A percentile compares a stretch with the other conserved stretches of the same genome.
phyloP scores from a whole-genome alignment of 2,113 vertebrate species.

The Dendropsophus ebraccatus region DNA sequence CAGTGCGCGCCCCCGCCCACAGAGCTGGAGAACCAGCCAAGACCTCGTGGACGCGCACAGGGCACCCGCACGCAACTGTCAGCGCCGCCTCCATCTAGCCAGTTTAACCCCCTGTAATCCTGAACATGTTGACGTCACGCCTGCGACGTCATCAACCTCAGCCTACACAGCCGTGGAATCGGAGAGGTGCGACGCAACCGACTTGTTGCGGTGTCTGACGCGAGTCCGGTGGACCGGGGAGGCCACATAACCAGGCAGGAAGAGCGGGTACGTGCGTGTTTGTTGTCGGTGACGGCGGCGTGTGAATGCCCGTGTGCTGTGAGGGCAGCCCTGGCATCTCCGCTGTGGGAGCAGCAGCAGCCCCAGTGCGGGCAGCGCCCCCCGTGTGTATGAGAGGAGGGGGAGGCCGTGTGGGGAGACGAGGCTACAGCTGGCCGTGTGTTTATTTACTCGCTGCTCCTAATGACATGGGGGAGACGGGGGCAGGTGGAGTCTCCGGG shows the following conservation, averaged over 20 bases:
- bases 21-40: neutral
- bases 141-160: slow-evolving; percentile 52
- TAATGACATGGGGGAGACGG: slow-evolving; percentile 23
- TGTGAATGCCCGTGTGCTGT: neutral
- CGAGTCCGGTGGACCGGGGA: neutral
- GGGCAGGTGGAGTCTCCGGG: slow-evolving; percentile 33
- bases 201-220: slow-evolving; percentile 23
- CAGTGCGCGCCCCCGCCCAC: neutral
- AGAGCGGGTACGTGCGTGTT: neutral
- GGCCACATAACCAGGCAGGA: neutral
- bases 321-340: neutral
- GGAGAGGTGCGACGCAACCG: neutral
- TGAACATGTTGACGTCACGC: slow-evolving; percentile 17
- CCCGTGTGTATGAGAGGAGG: neutral
- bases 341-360: neutral
- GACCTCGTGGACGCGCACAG: neutral
- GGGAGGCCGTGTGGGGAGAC: neutral
- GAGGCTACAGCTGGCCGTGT: neutral
- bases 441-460: slow-evolving; percentile 3
- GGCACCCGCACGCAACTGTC: neutral
- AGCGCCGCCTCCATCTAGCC: neutral
- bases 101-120: slow-evolving; percentile 33
- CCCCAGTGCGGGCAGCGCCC: neutral
- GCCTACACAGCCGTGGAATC: neutral
- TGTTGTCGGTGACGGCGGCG: neutral